Evolutionary conservation across 2,888 invertebrate species (phyloP), one percentile per base, ranked within the genome.

Genomic region (Spisula subtruncata): DNA sequence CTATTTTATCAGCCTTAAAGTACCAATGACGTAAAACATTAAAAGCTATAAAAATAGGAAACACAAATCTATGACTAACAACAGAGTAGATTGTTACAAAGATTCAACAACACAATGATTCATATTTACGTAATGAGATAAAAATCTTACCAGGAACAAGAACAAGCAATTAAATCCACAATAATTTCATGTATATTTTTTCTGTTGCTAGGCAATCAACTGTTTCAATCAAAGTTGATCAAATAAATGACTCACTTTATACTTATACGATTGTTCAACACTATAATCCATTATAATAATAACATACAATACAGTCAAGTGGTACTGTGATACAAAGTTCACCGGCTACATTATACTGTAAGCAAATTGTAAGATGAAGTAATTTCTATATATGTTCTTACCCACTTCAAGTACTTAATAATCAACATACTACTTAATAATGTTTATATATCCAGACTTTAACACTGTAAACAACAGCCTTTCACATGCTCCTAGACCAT

Each of bases 151-250:
- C 60, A 25, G 0, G 8, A 66, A 66, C 60, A 25, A 66, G 8
- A 66, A 66, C 60, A 25, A 66, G 25, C 6, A 25, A 66, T 25
- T 66, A 66, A 66, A 66, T 66, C 60, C 60, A 25, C 5, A 25
- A 25, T 66, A 66, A 25, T 66, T n/a, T n/a, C 60, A 66, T 66
- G 60, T 66, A 25, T 66, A 66, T 66, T 8, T 66, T 66, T 66
- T 66, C n/a, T 25, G 60, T 66, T 66, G 25, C 60, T 25, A 25
- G 60, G 60, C 60, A 66, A 41, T 41, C 41, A 41, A 66, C n/a
- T 51, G 60, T 66, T 66, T 25, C n/a, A 66, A 10, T 25, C 60
- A 10, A 66, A 66, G 60, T 66, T 25, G 5, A 66, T 66, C n/a
- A 10, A 51, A 14, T 16, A 16, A 51, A 51, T 51, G 12, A 51